A percentile compares a stretch with the other conserved stretches of the same genome.
Evolutionary conservation across 2,113 vertebrate species (phyloP).

Genomic region (Setophaga kirtlandii): DNA sequence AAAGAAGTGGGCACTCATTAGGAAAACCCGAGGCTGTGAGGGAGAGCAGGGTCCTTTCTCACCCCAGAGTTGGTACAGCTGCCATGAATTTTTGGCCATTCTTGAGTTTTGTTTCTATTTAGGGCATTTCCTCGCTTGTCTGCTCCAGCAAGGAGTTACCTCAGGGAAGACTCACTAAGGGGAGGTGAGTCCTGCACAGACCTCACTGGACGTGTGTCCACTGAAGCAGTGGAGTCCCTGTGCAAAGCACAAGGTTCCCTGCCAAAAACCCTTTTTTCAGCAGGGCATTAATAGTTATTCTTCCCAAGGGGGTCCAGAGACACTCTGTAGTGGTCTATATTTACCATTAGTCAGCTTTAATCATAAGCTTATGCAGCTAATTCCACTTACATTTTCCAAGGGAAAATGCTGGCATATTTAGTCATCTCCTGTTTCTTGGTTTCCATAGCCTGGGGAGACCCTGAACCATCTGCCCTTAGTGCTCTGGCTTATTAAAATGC

Average conservation of each 20-base stretch:
- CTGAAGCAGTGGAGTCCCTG: background rate
- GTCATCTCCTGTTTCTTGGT: background rate
- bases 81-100: background rate
- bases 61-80: background rate
- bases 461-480: background rate
- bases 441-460: background rate
- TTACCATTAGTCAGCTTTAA: background rate
- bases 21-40: background rate
- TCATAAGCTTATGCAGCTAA: background rate
- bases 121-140: background rate
- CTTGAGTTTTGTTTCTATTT: background rate
- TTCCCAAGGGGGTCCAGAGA: background rate
- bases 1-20: background rate
- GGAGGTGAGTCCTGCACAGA: background rate
- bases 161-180: background rate
- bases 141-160: background rate
- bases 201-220: fast-evolving
- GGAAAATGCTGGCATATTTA: background rate
- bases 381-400: background rate
- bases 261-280: background rate
- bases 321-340: background rate
- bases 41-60: background rate
- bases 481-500: background rate
- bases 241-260: background rate
- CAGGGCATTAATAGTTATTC: background rate